phyloP scores from a whole-genome alignment of 2,797 vertebrate genomes.

The Enteromius viviparus region DNA sequence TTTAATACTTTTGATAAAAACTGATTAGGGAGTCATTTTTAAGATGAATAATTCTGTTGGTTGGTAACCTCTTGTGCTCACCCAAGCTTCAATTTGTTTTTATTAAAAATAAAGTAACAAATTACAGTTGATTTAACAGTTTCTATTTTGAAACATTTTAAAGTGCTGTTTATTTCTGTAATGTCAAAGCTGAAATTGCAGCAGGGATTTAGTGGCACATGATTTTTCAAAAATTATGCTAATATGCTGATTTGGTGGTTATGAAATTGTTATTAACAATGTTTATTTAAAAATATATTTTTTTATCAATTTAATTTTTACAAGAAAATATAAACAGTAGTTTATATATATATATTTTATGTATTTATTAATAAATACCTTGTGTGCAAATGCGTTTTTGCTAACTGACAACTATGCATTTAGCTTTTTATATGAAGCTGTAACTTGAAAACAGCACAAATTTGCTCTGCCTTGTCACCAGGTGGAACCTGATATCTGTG shows the following conservation, averaged over 20 bases:
- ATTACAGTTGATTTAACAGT: not conserved
- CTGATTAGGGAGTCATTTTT: not conserved
- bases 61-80: no score
- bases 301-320: not conserved
- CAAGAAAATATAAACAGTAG: not conserved
- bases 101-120: no score
- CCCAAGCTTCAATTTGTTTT: no score
- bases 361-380: not conserved
- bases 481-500: conserved; percentile 18
- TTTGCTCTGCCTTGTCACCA: not conserved
- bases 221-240: not conserved
- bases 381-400: not conserved
- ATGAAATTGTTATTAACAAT: not conserved
- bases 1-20: not conserved
- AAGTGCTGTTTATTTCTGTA: not conserved
- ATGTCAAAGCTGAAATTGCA: not conserved
- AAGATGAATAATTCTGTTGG: no score
- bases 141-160: not conserved
- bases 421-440: not conserved
- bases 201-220: not conserved
- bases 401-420: not conserved
- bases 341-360: not conserved
- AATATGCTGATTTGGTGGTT: not conserved
- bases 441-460: not conserved
- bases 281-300: not conserved